Base-by-base conservation (phyloP, 2,113 vertebrate genomes). In the Lathamus discolor region DNA sequence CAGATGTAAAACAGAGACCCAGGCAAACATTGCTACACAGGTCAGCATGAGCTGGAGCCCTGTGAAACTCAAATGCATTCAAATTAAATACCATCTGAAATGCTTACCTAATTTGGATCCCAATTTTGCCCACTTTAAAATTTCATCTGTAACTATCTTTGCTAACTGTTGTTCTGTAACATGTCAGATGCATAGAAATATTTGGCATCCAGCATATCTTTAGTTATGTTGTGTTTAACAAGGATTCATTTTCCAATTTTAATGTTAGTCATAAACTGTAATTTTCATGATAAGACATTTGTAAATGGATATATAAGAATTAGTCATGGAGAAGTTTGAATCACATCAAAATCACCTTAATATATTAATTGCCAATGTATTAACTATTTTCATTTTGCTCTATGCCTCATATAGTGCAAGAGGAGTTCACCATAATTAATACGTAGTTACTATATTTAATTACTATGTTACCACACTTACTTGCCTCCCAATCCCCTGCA, bases 401-500 rank as follows among this genome's bases (percentile, higher is more conserved):
- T 87, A 7, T 61, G 62, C 16, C 29, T 82, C 4, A 18, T 54
- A 11, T 8, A 73, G 28, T 77, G 18, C 27, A 72, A 82, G 19
- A 7, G 37, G 27, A 67, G 10, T 52, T 55, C 29, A 73, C 37
- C 4, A 28, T 52, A 63, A 48, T 27, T 41, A 80, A 62, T 14
- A 48, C 11, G 27, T 62, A 80, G 25, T 52, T 74, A 11, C 14
- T 37, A 7, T 54, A 46, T 52, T 43, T 80, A 77, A 61, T 52
- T 52, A 41, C 16, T 64, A 0, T 76, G 23, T 81, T 83, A 18
- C 35, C n/a, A 39, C 11, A 59, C 8, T 59, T 0, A 4, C 9
- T 90, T 0, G 0, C 49, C 10, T 75, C 63, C 17, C 9, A 49
- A 7, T 0, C 2, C 2, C 17, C 23, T 68, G 35, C 41, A 68